Conservation (phyloP, 2,888 invertebrate species). For the Pristionchus maxplancki region DNA sequence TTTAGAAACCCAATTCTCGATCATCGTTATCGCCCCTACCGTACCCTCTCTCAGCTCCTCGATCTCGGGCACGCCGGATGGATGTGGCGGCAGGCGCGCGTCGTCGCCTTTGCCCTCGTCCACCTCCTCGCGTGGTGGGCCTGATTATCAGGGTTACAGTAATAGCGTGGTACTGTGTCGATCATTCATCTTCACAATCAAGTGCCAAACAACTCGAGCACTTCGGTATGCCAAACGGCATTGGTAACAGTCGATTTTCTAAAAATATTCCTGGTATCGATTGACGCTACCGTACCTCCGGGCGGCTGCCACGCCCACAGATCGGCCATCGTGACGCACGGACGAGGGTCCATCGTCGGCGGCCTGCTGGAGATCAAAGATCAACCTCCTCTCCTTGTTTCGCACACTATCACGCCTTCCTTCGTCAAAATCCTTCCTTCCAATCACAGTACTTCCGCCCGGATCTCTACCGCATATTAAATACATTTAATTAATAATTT, state of each 20-base stretch:
- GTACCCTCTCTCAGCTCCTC: not conserved
- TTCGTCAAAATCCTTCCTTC: no score
- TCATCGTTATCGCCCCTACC: not conserved
- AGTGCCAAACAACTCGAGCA: no score
- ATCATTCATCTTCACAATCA: no score
- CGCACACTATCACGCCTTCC: not conserved
- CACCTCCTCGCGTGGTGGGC: not conserved
- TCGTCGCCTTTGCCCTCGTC: not conserved
- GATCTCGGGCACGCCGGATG: not conserved
- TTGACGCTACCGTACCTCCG: not conserved
- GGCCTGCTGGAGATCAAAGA: constrained; percentile 1
- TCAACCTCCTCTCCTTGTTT: not conserved
- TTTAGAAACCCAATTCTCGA: not conserved
- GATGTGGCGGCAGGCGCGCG: not conserved
- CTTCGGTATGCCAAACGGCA: no score
- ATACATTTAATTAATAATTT: not conserved
- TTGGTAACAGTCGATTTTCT: no score
- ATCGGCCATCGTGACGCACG: not conserved
- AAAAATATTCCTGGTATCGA: no score
- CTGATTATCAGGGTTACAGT: not conserved
- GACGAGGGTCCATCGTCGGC: not conserved
- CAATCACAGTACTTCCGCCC: not conserved
- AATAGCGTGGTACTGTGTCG: not conserved
- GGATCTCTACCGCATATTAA: not conserved
- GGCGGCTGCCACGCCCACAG: constrained; percentile 31